A percentile compares a stretch with the other conserved stretches of the same genome.
Conservation (phyloP, 2,888 invertebrate species). For the Caenorhabditis sulstoni region DNA sequence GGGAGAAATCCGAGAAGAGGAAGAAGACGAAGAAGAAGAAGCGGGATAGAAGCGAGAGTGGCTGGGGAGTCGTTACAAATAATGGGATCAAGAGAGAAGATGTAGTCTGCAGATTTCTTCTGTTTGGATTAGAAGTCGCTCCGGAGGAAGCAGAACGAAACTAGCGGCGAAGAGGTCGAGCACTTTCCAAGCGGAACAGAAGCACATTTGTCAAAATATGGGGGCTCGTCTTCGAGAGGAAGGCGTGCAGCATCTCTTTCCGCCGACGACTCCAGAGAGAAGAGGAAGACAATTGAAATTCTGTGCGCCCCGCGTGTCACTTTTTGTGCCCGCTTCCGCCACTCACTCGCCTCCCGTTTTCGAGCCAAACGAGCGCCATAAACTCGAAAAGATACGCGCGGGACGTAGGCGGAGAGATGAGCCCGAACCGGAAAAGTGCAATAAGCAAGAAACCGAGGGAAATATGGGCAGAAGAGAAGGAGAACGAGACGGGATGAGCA, state of each 20-base stretch:
- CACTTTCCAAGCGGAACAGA: slow-evolving; percentile 27
- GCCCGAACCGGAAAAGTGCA: slow-evolving; percentile 29
- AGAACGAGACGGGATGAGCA: slow-evolving; percentile 3
- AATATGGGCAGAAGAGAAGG: slow-evolving; percentile 10
- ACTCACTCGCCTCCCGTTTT: slow-evolving; percentile 34
- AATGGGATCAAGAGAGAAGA: slow-evolving; percentile 50
- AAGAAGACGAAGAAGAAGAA: neutral
- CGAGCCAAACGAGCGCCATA: slow-evolving; percentile 42
- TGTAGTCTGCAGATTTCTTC: slow-evolving; percentile 19
- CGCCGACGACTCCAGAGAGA: neutral
- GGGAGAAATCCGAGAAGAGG: slow-evolving; percentile 12
- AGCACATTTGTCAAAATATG: slow-evolving; percentile 46
- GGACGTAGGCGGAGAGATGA: slow-evolving; percentile 19
- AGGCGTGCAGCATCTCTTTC: neutral
- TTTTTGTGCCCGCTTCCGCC: slow-evolving; percentile 39
- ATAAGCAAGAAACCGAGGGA: slow-evolving; percentile 29
- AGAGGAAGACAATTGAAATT: slow-evolving; percentile 50
- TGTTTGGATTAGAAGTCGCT: slow-evolving; percentile 36
- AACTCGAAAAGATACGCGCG: slow-evolving; percentile 40
- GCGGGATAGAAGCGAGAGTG: neutral
- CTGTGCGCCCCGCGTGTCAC: slow-evolving; percentile 35
- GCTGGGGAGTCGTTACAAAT: slow-evolving; percentile 41
- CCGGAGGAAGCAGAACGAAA: neutral
- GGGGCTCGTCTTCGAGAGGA: neutral
- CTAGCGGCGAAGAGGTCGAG: neutral